Percentiles rank a stretch among this genome's conserved stretches.
Evolutionary conservation across 1,140 invertebrate species (phyloP).

Genomic region (Aethina tumida): DNA sequence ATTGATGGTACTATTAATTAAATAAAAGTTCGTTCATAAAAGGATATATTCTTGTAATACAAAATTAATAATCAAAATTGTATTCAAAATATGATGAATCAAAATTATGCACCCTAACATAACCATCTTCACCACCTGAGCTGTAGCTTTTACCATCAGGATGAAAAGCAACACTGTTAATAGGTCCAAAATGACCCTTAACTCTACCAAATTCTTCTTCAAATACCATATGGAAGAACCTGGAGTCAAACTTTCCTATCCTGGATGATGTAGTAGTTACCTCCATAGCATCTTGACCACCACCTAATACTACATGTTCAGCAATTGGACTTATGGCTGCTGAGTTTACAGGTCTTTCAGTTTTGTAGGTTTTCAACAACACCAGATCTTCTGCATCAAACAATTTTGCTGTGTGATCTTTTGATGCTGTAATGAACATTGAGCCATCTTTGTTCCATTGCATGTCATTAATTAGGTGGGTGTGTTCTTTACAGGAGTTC

Average conservation of each 20-base stretch:
- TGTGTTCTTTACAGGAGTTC: conserved; percentile 69
- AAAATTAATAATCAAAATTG: conserved; percentile 82
- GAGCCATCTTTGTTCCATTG: conserved; percentile 86
- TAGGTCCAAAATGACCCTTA: conserved; percentile 99
- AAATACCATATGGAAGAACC: conserved; percentile 98
- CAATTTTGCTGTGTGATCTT: conserved; percentile 88
- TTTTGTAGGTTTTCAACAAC: conserved; percentile 89
- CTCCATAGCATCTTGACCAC: conserved; percentile 98
- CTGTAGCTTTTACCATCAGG: conserved; percentile 95
- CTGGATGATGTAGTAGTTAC: conserved; percentile 95
- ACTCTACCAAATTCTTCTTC: conserved; percentile 98
- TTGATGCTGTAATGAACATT: conserved; percentile 94
- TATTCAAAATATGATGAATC: conserved; percentile 96
- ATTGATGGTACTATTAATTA: too few species aligned
- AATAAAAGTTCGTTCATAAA: too few species aligned
- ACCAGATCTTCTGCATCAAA: conserved; percentile 82
- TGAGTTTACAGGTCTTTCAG: conserved; percentile 92
- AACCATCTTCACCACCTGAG: conserved; percentile 98
- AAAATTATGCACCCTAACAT: conserved; percentile 90
- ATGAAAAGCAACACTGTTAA: conserved; percentile 97
- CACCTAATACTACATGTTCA: conserved; percentile 92
- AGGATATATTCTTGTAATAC: too few species aligned
- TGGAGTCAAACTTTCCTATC: conserved; percentile 95
- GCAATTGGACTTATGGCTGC: conserved; percentile 89
- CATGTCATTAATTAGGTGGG: conserved; percentile 87